Conservation (phyloP, 2,797 vertebrate genomes). For the Vireo griseus region DNA sequence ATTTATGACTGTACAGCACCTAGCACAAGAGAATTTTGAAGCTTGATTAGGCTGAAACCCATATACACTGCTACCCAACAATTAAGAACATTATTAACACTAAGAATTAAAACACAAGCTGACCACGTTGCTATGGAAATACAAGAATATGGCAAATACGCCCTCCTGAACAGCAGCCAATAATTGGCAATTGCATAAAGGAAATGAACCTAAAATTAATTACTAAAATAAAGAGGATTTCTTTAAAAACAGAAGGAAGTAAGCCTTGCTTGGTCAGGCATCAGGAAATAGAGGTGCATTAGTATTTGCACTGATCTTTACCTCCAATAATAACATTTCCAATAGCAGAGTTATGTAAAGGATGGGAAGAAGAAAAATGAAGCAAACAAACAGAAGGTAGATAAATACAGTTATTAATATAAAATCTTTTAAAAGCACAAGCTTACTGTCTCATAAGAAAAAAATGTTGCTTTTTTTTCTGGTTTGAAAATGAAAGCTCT, state of each 20-base stretch:
- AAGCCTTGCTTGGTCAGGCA: neutral
- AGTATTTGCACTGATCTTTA: neutral
- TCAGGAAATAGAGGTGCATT: neutral
- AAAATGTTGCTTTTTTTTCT: rapidly evolving
- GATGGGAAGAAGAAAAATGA: neutral
- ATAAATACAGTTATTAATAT: neutral
- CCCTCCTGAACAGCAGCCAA: neutral
- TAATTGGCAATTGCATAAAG: neutral
- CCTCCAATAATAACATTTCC: neutral
- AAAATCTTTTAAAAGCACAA: neutral
- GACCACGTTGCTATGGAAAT: neutral
- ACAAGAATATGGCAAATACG: neutral
- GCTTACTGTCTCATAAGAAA: neutral
- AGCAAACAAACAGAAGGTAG: neutral
- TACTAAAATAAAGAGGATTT: neutral
- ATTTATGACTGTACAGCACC: neutral
- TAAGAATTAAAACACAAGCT: neutral
- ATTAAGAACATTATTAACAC: neutral
- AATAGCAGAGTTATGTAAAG: neutral
- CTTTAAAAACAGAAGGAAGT: neutral
- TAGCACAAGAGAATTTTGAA: neutral
- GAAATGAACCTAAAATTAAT: neutral
- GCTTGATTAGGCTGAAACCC: neutral
- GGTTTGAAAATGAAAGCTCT: neutral
- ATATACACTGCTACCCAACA: neutral